Conservation (phyloP, 2,888 invertebrate species). For the Drosophila siamana region DNA sequence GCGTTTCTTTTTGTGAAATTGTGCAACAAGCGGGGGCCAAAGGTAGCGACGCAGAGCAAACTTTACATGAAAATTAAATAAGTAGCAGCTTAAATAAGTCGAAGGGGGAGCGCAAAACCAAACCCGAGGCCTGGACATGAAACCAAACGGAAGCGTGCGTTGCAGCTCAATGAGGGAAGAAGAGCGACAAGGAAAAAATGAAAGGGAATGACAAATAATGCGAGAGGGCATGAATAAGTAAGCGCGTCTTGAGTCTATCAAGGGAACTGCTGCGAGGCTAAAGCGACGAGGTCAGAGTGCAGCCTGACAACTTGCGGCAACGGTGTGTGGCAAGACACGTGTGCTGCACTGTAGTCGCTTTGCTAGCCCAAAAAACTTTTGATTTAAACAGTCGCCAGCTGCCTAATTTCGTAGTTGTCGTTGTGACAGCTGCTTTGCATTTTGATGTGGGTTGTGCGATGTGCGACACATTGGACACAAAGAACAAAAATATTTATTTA, state of each 20-base stretch:
- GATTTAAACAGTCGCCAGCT: conserved; percentile 49
- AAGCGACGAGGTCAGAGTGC: conserved; percentile 51
- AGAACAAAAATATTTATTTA: conserved; percentile 69
- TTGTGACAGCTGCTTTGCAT: conserved; percentile 57
- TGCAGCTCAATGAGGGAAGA: conserved; percentile 39
- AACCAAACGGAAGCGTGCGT: conserved; percentile 30
- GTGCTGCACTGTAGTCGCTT: too few species aligned
- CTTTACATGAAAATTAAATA: conserved; percentile 81
- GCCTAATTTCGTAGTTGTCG: conserved; percentile 18
- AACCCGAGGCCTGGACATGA: too few species aligned
- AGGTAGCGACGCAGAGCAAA: conserved; percentile 41
- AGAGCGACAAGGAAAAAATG: conserved; percentile 17
- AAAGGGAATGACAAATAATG: conserved; percentile 41
- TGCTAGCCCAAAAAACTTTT: too few species aligned
- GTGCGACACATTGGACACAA: too few species aligned
- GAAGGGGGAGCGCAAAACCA: conserved; percentile 23
- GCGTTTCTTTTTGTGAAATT: conserved; percentile 8
- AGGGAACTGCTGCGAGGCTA: conserved; percentile 10
- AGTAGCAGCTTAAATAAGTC: conserved; percentile 79
- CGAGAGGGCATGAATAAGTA: conserved; percentile 53
- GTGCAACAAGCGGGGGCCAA: conserved; percentile 6
- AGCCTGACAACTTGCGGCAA: conserved; percentile 26
- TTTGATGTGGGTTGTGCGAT: conserved; percentile 68
- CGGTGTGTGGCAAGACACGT: conserved; percentile 37
- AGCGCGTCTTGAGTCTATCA: conserved; percentile 13